Conservation (phyloP, 1,140 invertebrate species). For the Prorops nasuta region DNA sequence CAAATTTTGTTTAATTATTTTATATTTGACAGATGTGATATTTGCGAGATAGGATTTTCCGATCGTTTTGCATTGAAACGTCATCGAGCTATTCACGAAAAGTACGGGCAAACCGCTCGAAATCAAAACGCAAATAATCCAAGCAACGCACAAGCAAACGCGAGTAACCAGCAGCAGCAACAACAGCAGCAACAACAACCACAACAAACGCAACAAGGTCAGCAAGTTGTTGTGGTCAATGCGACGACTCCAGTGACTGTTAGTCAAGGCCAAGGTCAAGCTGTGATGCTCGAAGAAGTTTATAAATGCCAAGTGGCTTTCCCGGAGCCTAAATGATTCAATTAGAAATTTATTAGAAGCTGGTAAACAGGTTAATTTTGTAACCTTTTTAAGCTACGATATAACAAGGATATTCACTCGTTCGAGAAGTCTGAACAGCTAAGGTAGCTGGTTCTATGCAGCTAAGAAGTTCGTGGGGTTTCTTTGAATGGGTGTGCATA, state of each 20-base stretch:
- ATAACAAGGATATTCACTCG: constrained; percentile 8
- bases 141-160: constrained; percentile 45
- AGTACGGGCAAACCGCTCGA: constrained; percentile 64
- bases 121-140: constrained; percentile 49
- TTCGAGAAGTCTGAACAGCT: no score
- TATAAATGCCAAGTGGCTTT: constrained; percentile 60
- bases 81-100: constrained; percentile 75
- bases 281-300: constrained; percentile 54
- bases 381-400: constrained; percentile 26
- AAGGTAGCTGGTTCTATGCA: no score
- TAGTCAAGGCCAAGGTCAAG: constrained; percentile 50
- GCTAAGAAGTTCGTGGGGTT: no score
- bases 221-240: constrained; percentile 54
- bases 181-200: constrained; percentile 41
- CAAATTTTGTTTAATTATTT: constrained; percentile 1
- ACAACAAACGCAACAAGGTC: constrained; percentile 41
- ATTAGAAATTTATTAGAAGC: constrained; percentile 37
- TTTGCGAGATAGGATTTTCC: constrained; percentile 83
- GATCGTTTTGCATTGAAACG: constrained; percentile 78
- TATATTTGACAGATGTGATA: constrained; percentile 71
- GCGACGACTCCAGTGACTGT: constrained; percentile 51
- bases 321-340: constrained; percentile 57
- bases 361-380: constrained; percentile 33
- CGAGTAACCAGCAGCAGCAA: constrained; percentile 45
- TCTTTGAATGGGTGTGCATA: no score